phyloP scores from a whole-genome alignment of 1,140 invertebrate species.

The Eumaeus atala region DNA sequence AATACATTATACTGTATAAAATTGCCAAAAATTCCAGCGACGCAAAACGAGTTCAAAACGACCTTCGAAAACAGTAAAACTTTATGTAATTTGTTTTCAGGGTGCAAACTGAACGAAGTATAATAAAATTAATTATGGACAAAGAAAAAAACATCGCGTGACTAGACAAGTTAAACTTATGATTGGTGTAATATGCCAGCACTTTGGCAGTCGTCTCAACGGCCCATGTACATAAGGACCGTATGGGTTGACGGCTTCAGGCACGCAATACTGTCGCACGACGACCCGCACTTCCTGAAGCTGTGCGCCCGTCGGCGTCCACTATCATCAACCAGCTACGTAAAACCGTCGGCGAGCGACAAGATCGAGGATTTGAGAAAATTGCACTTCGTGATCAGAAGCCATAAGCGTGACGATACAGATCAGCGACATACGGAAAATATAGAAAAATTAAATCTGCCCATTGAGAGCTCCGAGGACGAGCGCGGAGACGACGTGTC shows the following conservation, averaged over 20 bases:
- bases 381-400: conserved; percentile 46
- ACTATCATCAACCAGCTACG: conserved; percentile 39
- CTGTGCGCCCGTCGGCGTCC: conserved; percentile 46
- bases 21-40: too few relatives aligned
- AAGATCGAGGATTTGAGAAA: conserved; percentile 40
- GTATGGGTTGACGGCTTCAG: conserved; percentile 82
- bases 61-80: background rate
- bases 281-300: conserved; percentile 74
- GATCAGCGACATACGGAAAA: conserved; percentile 19
- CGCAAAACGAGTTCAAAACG: too few relatives aligned
- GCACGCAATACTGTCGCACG: conserved; percentile 80
- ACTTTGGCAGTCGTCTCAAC: conserved; percentile 81
- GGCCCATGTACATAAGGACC: conserved; percentile 81
- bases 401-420: conserved; percentile 27
- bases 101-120: background rate
- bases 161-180: conserved; percentile 18
- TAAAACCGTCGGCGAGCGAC: conserved; percentile 32
- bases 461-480: conserved; percentile 43
- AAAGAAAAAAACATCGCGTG: conserved; percentile 10
- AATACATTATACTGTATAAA: too few relatives aligned
- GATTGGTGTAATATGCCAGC: conserved; percentile 55
- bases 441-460: conserved; percentile 48
- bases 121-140: conserved; percentile 3
- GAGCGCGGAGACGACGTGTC: conserved; percentile 40
- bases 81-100: conserved; percentile 3